Evolutionary conservation across 2,797 vertebrate genomes (phyloP).

Genomic region (Cryptoprocta ferox): DNA sequence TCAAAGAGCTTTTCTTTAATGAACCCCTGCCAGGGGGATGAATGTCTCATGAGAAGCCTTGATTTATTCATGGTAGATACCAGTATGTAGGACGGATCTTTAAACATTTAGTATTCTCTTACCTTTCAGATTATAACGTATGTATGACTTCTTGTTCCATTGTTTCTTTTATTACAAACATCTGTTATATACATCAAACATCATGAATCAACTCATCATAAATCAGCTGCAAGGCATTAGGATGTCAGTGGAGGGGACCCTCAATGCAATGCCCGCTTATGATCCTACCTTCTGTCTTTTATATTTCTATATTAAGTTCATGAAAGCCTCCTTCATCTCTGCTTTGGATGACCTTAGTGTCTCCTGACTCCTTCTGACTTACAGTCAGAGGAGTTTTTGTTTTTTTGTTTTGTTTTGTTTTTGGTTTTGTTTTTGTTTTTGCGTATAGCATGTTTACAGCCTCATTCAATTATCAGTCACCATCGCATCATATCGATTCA

Average conservation of each 20-base stretch:
- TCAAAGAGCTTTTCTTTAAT: conserved; percentile 30
- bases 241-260: not conserved
- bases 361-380: not conserved
- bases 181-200: not conserved
- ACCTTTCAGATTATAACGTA: not conserved
- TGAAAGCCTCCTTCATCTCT: not conserved
- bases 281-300: not conserved
- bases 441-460: not conserved
- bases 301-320: not conserved
- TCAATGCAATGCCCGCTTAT: not conserved
- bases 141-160: not conserved
- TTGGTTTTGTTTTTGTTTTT: not conserved
- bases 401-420: not conserved
- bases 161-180: conserved; percentile 16
- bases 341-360: not conserved
- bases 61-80: conserved; percentile 10
- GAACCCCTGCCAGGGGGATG: not conserved
- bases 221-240: not conserved
- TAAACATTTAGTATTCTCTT: conserved; percentile 35
- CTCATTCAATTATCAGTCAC: not conserved
- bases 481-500: not conserved
- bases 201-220: not conserved
- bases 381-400: not conserved
- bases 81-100: not conserved
- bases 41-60: not conserved